Evolutionary conservation across 2,888 invertebrate genomes (phyloP).

Genomic region (Synergus laeviventris): DNA sequence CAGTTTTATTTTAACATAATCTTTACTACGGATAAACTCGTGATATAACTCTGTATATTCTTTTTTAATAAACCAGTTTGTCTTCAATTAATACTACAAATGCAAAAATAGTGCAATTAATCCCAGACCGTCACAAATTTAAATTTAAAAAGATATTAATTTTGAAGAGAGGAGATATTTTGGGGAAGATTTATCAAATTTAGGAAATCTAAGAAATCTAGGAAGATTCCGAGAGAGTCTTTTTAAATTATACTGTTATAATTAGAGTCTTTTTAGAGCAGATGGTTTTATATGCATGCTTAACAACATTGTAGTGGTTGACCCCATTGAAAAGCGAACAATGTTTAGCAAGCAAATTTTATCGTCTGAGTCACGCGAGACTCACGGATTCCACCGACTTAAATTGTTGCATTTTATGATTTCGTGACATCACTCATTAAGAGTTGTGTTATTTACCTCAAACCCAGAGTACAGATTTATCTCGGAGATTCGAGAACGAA

Average conservation of each 20-base stretch:
- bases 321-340: neutral
- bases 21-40: too few relatives aligned
- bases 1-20: too few relatives aligned
- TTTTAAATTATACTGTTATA: too few relatives aligned
- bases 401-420: constrained; percentile 17
- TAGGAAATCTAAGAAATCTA: too few relatives aligned
- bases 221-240: too few relatives aligned
- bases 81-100: too few relatives aligned
- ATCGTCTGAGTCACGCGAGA: neutral
- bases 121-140: too few relatives aligned
- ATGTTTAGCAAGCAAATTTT: neutral
- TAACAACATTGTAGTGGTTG: neutral
- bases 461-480: constrained; percentile 3
- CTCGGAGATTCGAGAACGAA: neutral
- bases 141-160: too few relatives aligned
- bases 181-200: neutral
- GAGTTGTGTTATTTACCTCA: neutral
- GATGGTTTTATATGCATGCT: neutral
- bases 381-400: neutral
- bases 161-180: neutral
- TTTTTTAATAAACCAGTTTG: too few relatives aligned
- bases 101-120: too few relatives aligned
- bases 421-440: constrained; percentile 30
- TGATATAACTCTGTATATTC: too few relatives aligned
- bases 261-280: neutral